Evolutionary conservation across 2,113 vertebrate species (phyloP).

Genomic region (Rhinolophus ferrumequinum): DNA sequence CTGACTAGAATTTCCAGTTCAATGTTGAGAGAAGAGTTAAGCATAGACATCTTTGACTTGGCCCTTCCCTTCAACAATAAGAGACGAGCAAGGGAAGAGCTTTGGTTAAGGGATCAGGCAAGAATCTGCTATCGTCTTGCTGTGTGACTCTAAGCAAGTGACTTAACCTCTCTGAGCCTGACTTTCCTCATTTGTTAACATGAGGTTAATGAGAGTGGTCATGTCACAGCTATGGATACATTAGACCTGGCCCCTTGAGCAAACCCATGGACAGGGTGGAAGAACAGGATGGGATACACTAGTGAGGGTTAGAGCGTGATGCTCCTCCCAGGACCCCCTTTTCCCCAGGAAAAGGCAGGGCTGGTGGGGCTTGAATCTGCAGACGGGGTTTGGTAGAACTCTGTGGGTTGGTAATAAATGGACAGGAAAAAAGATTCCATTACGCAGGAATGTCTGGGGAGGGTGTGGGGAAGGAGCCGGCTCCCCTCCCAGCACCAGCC

Average conservation of each 20-base stretch:
- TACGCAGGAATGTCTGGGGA: constrained; percentile 77
- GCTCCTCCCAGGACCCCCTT: not conserved
- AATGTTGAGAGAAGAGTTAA: not conserved
- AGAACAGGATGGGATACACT: not conserved
- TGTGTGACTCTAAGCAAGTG: not conserved
- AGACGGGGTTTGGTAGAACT: constrained; percentile 49
- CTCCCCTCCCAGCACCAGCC: constrained; percentile 62
- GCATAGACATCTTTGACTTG: not conserved
- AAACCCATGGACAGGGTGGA: not conserved
- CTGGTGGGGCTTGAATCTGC: not conserved
- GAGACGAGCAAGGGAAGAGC: not conserved
- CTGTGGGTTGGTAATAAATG: constrained; percentile 74
- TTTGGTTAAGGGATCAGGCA: not conserved
- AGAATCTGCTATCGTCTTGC: not conserved
- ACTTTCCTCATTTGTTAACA: not conserved
- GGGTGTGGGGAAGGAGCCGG: constrained; percentile 24
- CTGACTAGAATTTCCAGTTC: not conserved
- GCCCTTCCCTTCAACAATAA: not conserved
- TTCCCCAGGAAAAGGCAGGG: constrained; percentile 22
- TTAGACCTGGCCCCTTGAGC: not conserved
- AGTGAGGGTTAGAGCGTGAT: not conserved
- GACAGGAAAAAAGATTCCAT: constrained; percentile 76
- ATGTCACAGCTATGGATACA: not conserved
- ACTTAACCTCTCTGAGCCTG: not conserved
- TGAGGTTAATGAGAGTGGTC: not conserved